These are phyloP conservation scores for Charadrius vociferus DNA, from an alignment of 2,113 vertebrate species.

Conservation along the genomic window DNA sequence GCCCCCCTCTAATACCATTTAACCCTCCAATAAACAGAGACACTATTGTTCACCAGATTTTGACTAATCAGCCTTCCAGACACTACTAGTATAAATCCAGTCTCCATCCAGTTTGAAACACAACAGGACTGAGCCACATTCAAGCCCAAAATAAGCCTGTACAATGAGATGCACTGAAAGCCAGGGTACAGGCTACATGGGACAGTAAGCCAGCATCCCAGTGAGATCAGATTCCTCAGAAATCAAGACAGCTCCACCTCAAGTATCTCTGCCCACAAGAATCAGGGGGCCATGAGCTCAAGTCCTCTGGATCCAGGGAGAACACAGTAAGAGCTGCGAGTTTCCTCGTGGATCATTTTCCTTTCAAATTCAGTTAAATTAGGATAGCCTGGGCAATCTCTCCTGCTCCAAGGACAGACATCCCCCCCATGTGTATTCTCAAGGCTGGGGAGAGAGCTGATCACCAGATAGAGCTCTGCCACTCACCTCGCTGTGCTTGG, in stretches of 20 bases:
- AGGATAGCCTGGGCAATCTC: background rate
- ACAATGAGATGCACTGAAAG: background rate
- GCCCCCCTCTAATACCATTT: background rate
- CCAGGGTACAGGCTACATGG: background rate
- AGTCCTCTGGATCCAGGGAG: background rate
- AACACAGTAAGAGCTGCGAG: background rate
- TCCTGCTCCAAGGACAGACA: background rate
- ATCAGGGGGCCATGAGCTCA: background rate
- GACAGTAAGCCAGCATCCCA: background rate
- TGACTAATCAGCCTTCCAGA: background rate
- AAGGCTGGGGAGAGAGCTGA: background rate
- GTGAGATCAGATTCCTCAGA: background rate
- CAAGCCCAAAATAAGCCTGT: background rate
- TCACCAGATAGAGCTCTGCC: background rate
- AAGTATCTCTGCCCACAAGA: background rate
- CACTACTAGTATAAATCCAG: background rate
- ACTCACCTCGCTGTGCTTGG: conserved; percentile 85
- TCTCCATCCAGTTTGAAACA: background rate
- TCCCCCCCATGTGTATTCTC: background rate
- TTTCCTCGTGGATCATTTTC: background rate
- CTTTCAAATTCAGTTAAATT: background rate
- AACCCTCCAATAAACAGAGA: background rate
- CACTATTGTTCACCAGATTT: background rate
- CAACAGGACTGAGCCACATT: background rate
- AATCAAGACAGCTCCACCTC: background rate